Evolutionary conservation across 2,797 vertebrate genomes (phyloP), one percentile per base, ranked within the genome.

Genomic region (Aplochiton taeniatus): DNA sequence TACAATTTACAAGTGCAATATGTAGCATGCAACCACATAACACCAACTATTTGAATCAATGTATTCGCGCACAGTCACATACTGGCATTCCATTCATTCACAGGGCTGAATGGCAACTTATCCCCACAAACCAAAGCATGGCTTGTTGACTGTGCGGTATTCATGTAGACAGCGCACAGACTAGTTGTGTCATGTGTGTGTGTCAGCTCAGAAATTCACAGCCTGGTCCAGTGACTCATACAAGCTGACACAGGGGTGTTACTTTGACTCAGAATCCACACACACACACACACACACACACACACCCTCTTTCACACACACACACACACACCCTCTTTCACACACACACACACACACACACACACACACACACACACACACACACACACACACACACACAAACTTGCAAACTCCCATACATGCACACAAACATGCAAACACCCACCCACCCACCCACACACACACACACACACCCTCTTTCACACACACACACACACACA

Each of bases 121-220:
- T 66, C 71, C 77, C 63, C 76, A 59, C 18, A 47, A 41, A 70
- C 60, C 54, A 69, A 68, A 68, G 70, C 79, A 83, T 65, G 68
- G 14, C 45, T 47, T 48, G 4, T 47, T 48, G 4, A 11, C 44
- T 43, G 62, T 71, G 46, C n/a, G 49, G 31, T 65, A 60, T 80
- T 70, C 49, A 31, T 51, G 20, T 14, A 11, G 20, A 19, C 16
- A 18, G 19, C 2, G 20, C 2, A 8, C 10, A 58, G 46, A 6
- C 19, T 49, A 46, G 48, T 45, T 31, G 44, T 48, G 58, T 14
- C 48, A 13, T 48, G 16, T 61, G 19, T 50, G 65, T 67, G 42
- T 74, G 72, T 70, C 66, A 58, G 47, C 64, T 12, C n/a, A n/a
- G 45, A 10, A 41, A 16, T n/a, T 69, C 68, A 73, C 69, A 74